Evolutionary conservation across 1,140 invertebrate genomes (phyloP).

Genomic region (Acromyrmex charruanus): DNA sequence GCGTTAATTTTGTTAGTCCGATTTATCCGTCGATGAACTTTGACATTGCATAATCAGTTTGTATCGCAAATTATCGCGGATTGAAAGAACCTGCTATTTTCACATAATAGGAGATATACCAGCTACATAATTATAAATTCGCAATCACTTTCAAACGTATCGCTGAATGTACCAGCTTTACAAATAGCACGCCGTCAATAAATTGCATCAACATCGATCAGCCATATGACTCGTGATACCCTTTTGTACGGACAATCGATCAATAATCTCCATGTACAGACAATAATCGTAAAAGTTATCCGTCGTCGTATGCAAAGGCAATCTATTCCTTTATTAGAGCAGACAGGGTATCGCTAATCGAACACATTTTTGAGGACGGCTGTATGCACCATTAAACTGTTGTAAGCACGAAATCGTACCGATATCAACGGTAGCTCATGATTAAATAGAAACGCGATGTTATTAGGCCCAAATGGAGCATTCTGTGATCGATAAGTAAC

Average conservation of each 20-base stretch:
- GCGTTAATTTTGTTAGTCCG: background rate
- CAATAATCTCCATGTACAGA: slow-evolving; percentile 42
- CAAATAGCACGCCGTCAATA: slow-evolving; percentile 1
- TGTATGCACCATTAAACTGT: slow-evolving; percentile 15
- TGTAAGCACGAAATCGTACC: slow-evolving; percentile 36
- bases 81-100: slow-evolving; percentile 4
- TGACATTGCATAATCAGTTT: background rate
- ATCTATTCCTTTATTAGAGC: slow-evolving; percentile 45
- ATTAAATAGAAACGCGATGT: slow-evolving; percentile 51
- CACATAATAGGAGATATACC: background rate
- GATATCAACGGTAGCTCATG: slow-evolving; percentile 23
- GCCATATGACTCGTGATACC: background rate
- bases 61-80: slow-evolving; percentile 4
- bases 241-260: slow-evolving; percentile 28
- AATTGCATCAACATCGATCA: slow-evolving; percentile 17
- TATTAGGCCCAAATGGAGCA: slow-evolving; percentile 46
- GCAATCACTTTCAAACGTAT: slow-evolving; percentile 5
- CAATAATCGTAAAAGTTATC: slow-evolving; percentile 47
- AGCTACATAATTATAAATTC: slow-evolving; percentile 40
- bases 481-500: slow-evolving; percentile 44
- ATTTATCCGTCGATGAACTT: background rate
- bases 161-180: background rate
- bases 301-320: background rate
- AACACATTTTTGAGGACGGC: slow-evolving; percentile 5
- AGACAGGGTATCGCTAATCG: slow-evolving; percentile 24